A percentile compares a stretch with the other conserved stretches of the same genome.
Evolutionary conservation across 1,140 invertebrate species (phyloP).

Genomic region (Meloidogyne floridensis): DNA sequence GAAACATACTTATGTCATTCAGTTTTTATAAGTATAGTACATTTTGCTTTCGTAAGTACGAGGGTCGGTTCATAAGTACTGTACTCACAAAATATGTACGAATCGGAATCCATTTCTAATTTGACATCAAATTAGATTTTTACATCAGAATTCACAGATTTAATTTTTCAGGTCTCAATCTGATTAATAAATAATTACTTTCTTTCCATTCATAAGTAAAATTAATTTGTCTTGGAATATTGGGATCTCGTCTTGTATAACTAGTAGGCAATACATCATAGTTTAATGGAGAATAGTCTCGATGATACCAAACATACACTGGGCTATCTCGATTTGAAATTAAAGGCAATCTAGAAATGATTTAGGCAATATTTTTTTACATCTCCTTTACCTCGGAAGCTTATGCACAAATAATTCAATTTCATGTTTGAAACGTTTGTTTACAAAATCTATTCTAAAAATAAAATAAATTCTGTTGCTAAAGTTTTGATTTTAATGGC

Average conservation of each 20-base stretch:
- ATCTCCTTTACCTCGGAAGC: background rate
- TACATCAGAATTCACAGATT: too few species aligned
- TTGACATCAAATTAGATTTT: too few species aligned
- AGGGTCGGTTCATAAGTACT: too few species aligned
- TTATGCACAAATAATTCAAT: background rate
- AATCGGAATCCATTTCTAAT: too few species aligned
- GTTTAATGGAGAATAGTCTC: constrained; percentile 12
- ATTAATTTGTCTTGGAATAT: constrained; percentile 25
- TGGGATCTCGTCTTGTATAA: background rate
- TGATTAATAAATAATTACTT: constrained; percentile 13
- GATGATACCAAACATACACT: constrained; percentile 43
- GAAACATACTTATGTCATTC: too few species aligned
- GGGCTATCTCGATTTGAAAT: background rate
- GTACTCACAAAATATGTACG: too few species aligned
- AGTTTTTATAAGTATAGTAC: too few species aligned
- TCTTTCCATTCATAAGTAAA: constrained; percentile 42
- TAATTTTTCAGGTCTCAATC: background rate
- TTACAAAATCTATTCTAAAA: constrained; percentile 19
- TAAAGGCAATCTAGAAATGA: too few species aligned
- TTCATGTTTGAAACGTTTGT: background rate
- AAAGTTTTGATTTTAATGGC: background rate
- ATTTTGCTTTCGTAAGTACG: too few species aligned
- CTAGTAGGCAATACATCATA: background rate
- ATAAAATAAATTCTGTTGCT: background rate
- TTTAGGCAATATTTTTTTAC: background rate